Percentiles rank a stretch among this genome's conserved stretches.
Evolutionary conservation across 2,797 vertebrate species (phyloP).

Genomic region (Chaenodraco wilsoni): DNA sequence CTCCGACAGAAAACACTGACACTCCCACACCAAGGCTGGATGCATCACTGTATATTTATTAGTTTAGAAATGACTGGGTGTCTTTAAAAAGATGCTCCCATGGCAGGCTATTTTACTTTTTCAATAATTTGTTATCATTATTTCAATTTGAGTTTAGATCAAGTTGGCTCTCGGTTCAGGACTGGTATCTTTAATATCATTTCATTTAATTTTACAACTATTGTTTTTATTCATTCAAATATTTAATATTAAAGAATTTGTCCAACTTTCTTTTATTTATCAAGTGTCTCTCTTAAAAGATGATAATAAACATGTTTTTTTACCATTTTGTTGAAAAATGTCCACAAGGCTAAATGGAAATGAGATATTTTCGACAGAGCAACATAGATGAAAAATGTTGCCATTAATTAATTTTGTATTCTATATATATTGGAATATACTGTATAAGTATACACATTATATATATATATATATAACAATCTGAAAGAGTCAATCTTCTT

Average conservation of each 20-base stretch:
- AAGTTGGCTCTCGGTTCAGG: not conserved
- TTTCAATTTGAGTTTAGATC: not conserved
- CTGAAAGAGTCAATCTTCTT: no score
- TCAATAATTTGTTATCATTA: not conserved
- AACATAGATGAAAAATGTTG: not conserved
- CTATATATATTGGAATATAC: no score
- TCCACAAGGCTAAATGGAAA: not conserved
- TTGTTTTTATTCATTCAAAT: no score
- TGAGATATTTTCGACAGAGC: no score
- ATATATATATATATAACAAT: no score
- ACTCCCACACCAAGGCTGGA: not conserved
- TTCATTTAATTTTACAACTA: not conserved
- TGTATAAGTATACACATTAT: no score
- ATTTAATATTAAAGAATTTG: no score
- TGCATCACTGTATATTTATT: not conserved
- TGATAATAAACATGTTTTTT: no score
- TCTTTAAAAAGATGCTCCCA: not conserved
- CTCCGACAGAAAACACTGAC: constrained; percentile 14
- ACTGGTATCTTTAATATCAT: not conserved
- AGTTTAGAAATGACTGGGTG: not conserved
- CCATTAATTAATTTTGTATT: not conserved
- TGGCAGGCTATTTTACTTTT: not conserved
- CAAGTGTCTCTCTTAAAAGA: no score
- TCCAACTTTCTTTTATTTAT: no score
- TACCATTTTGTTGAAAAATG: not conserved